These are phyloP conservation scores for Schlechtendalia chinensis DNA, from an alignment of 1,140 invertebrate species.

Conservation along the genomic window DNA sequence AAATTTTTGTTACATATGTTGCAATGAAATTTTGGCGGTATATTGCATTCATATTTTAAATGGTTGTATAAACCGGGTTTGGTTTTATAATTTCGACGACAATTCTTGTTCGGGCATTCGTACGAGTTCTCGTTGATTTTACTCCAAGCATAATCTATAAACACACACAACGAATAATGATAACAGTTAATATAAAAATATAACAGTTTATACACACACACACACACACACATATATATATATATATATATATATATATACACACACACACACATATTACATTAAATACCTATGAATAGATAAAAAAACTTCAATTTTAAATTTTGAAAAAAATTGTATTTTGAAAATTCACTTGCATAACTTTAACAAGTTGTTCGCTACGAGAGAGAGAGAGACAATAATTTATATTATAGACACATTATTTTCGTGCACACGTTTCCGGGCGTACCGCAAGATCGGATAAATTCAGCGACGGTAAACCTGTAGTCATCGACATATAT, in stretches of 20 bases:
- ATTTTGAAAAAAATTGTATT: too few species aligned
- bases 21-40: constrained; percentile 59
- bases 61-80: constrained; percentile 61
- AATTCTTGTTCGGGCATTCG: constrained; percentile 55
- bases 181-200: too few species aligned
- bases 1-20: constrained; percentile 58
- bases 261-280: too few species aligned
- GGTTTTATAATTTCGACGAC: constrained; percentile 54
- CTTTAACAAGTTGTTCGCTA: neutral
- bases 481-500: neutral
- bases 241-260: too few species aligned
- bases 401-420: too few species aligned
- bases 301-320: neutral
- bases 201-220: too few species aligned
- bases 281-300: neutral
- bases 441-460: neutral
- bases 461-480: neutral
- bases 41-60: constrained; percentile 60
- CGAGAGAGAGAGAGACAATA: neutral
- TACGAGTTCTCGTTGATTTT: neutral
- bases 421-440: too few species aligned
- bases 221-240: too few species aligned
- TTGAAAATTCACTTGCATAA: neutral
- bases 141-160: constrained; percentile 14
- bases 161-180: too few species aligned